These are phyloP conservation scores for Pelecanoides urinatrix DNA, from an alignment of 2,113 vertebrate genomes.

Conservation along the genomic window DNA sequence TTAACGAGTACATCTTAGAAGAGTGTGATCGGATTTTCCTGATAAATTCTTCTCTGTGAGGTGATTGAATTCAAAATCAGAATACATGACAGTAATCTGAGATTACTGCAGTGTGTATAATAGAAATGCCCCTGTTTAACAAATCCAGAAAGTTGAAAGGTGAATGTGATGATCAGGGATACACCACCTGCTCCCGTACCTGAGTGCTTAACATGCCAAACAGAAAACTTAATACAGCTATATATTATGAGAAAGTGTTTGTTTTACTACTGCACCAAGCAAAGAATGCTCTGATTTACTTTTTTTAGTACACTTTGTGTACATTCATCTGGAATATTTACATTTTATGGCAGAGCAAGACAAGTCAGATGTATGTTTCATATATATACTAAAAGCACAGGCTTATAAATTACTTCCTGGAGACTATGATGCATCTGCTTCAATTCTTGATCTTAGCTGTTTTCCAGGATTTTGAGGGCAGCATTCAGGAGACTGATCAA, in stretches of 20 bases:
- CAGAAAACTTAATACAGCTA: not conserved
- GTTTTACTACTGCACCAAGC: not conserved
- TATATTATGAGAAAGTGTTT: not conserved
- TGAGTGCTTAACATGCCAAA: not conserved
- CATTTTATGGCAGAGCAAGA: slow-evolving; percentile 28
- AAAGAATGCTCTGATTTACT: not conserved
- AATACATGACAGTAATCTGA: not conserved
- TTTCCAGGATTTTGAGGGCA: slow-evolving; percentile 28
- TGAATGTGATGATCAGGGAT: not conserved
- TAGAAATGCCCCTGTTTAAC: not conserved
- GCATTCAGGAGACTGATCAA: slow-evolving; percentile 26
- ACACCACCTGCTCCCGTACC: not conserved
- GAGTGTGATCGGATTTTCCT: not conserved
- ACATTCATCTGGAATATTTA: slow-evolving; percentile 14
- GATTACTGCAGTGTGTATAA: not conserved
- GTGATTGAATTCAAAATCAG: not conserved
- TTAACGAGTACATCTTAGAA: not conserved
- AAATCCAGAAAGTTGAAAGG: not conserved
- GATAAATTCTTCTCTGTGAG: not conserved
- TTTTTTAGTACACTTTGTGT: slow-evolving; percentile 4
- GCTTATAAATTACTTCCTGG: slow-evolving; percentile 31
- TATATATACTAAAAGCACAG: not conserved
- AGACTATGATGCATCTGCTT: not conserved
- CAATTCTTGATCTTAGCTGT: slow-evolving; percentile 28
- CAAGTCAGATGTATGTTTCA: not conserved